Base-by-base conservation (phyloP, 2,113 vertebrate genomes). In the Nibea albiflora region DNA sequence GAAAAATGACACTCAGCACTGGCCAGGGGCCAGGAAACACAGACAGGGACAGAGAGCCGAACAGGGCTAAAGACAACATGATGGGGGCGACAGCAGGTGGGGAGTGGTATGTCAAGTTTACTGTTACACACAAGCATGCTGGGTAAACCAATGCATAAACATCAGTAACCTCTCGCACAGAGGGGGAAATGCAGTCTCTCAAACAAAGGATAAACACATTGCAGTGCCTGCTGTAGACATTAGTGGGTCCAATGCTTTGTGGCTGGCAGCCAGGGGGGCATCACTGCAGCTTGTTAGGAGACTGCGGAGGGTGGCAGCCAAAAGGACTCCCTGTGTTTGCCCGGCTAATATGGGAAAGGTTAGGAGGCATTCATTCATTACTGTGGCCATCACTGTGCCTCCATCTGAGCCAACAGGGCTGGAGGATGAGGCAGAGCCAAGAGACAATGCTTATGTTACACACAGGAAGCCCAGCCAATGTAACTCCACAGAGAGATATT, bases 251-350 rank as follows among this genome's bases (percentile, higher is more conserved):
- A 76, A 58, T n/a, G 69, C 78, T 61, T 63, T 31, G 54, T 85
- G 88, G 88, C 82, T 46, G 65, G 58, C 58, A 74, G 86, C 88
- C 84, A 78, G 49, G 19, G 58, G 75, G 73, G 65, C 50, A 56
- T 76, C 28, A 11, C 73, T 84, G 75, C 61, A 80, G 77, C 86
- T 88, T 92, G 76, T 89, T 85, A 84, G 74, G 66, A 80, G 73
- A 78, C 60, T 47, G 56, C 49, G 49, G 60, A 83, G 84, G 57
- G 75, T 39, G 44, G 73, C 80, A 85, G 89, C 87, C 87, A 91
- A 84, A 84, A 80, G 35, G 35, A 64, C 80, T 82, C 72, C 85
- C 72, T 78, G 84, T 80, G 83, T 90, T 87, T 85, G 73, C 79
- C 82, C 22, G 56, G 61, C 83, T 84, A 89, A 86, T 88, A 80